phyloP scores from a whole-genome alignment of 2,797 vertebrate species.

The Pempheris klunzingeri region DNA sequence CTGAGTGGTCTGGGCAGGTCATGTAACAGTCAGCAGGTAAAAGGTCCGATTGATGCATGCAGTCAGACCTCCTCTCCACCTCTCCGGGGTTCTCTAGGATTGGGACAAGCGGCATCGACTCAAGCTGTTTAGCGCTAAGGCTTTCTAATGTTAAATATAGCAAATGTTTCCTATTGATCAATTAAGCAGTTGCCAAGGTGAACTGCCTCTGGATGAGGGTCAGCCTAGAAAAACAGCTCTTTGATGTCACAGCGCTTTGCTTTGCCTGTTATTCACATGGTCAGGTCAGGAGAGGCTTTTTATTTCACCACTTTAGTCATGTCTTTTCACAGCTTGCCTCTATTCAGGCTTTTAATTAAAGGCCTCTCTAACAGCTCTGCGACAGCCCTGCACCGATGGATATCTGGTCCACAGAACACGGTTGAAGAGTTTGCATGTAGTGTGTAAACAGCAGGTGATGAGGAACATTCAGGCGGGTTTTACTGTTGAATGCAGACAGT shows the following conservation, averaged over 20 bases:
- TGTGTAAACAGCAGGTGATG: slow-evolving; percentile 8
- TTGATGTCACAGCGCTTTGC: slow-evolving; percentile 1
- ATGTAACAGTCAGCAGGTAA: slow-evolving; percentile 11
- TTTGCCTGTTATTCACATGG: slow-evolving; percentile 8
- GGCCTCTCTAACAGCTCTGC: slow-evolving; percentile 20
- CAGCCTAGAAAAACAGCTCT: not conserved
- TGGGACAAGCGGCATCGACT: not conserved
- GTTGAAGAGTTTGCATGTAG: slow-evolving; percentile 14
- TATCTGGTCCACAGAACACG: no score
- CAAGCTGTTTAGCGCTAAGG: not conserved
- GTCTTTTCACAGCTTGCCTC: slow-evolving; percentile 35
- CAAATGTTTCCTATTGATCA: not conserved
- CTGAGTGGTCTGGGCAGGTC: not conserved
- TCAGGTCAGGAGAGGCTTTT: slow-evolving; percentile 5
- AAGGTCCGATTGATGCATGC: slow-evolving; percentile 13
- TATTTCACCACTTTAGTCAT: slow-evolving; percentile 17
- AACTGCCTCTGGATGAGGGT: not conserved
- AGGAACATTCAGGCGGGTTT: no score
- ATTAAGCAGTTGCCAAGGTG: not conserved
- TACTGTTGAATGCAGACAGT: no score
- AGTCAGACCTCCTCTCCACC: not conserved
- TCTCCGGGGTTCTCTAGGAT: not conserved
- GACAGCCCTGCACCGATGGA: not conserved
- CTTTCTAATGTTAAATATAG: not conserved
- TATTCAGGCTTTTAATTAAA: slow-evolving; percentile 61